Percentiles rank a stretch among this genome's conserved stretches.
Conservation (phyloP, 2,113 vertebrate genomes). For the Cisticola juncidis region DNA sequence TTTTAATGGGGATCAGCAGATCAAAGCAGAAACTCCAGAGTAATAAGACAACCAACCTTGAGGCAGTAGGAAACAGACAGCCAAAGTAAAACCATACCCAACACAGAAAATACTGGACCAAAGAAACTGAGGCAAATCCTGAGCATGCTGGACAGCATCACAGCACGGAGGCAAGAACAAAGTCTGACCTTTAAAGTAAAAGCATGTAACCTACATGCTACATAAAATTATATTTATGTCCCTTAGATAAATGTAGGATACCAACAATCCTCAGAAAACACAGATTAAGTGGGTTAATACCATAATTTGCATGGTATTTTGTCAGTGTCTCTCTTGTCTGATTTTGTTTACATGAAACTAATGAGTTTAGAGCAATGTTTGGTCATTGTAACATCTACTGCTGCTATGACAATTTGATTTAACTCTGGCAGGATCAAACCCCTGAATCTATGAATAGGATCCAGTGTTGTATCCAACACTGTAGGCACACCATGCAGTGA, state of each 20-base stretch:
- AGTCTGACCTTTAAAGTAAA: neutral
- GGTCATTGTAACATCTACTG: neutral
- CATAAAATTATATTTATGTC: neutral
- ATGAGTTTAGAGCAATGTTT: neutral
- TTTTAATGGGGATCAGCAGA: neutral
- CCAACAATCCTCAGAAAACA: neutral
- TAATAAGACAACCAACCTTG: neutral
- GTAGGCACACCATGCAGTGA: neutral
- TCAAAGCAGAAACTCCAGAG: neutral
- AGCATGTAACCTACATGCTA: neutral
- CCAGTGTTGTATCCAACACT: neutral
- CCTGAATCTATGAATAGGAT: fast-evolving
- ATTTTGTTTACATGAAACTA: neutral
- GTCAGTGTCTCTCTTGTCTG: neutral
- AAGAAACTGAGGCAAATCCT: neutral
- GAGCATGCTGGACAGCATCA: neutral
- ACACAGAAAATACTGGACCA: neutral
- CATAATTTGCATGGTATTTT: neutral
- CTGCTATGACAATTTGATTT: neutral
- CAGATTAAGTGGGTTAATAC: neutral
- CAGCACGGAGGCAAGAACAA: neutral
- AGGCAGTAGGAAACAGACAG: neutral
- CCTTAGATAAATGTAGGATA: neutral
- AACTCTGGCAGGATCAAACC: neutral
- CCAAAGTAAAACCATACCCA: neutral